Base-by-base conservation (phyloP, 2,113 vertebrate genomes). In the Sisor rabdophorus region DNA sequence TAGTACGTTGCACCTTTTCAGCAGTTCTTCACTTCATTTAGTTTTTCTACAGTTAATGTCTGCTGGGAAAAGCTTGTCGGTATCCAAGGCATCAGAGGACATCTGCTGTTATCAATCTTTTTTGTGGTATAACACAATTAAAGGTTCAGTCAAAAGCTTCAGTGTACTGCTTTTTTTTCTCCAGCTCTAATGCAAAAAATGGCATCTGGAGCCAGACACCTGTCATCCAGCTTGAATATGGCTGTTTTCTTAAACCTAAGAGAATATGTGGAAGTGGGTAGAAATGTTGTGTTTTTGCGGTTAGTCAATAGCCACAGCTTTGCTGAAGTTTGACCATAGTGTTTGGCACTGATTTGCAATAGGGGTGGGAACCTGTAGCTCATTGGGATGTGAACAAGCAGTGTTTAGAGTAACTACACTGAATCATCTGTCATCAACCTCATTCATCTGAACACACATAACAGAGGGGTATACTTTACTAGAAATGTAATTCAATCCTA, bases 181-280 rank as follows among this genome's bases (percentile, higher is more conserved):
- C 20, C 22, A 67, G 19, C 63, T 64, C 73, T 76, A 44, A 67
- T 6, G 22, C 52, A n/a, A 12, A 60, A 55, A 70, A 61, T 53
- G 53, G 32, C 48, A 24, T 77, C 78, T 75, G 64, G 64, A 79
- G 30, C 36, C 78, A 79, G 78, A 79, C 81, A 82, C 77, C 81
- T 82, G 81, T 70, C 47, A 55, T 36, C 59, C 61, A 11, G 50
- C 28, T 68, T 71, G 10, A 59, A 32, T 67, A 55, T 44, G 15
- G 22, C 40, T 71, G 52, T 56, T 8, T 9, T 56, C 24, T 72
- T 7, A 72, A 36, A 48, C 10, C 50, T 22, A 17, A 11, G 56
- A 65, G 26, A 64, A 60, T 48, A 63, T 28, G 50, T 32, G 67
- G 50, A 77, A 82, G 36, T 63, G 26, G 5, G 24, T 76, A 15